Evolutionary conservation across 1,140 invertebrate species (phyloP).

Genomic region (Aphis craccivora): DNA sequence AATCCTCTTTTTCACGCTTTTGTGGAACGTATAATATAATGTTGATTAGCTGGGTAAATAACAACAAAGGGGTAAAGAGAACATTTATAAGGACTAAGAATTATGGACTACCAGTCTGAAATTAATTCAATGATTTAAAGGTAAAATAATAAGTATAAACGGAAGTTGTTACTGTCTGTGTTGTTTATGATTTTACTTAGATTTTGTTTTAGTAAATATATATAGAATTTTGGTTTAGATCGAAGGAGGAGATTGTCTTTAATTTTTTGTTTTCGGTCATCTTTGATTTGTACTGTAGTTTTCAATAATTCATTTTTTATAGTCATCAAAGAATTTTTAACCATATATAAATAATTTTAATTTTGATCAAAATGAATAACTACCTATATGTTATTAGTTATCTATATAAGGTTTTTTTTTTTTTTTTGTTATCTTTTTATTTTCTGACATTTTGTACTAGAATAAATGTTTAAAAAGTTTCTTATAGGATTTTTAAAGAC

Average conservation of each 20-base stretch:
- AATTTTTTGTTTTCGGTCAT: neutral
- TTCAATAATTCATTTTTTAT: neutral
- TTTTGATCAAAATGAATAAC: neutral
- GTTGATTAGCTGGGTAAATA: neutral
- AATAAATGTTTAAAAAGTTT: neutral
- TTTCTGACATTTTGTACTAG: neutral
- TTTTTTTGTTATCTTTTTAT: neutral
- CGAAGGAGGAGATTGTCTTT: neutral
- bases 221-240: neutral
- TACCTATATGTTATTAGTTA: neutral
- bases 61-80: neutral
- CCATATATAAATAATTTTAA: neutral
- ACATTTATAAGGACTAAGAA: neutral
- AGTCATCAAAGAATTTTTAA: no score
- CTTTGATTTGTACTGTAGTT: neutral
- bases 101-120: neutral
- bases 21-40: neutral
- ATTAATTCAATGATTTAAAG: neutral
- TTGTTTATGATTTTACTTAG: neutral
- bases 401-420: neutral
- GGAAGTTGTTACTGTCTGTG: neutral
- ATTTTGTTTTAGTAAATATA: neutral
- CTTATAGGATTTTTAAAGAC: neutral
- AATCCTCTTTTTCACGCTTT: neutral
- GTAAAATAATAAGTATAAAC: neutral